Percentiles rank a stretch among this genome's conserved stretches.
Evolutionary conservation across 2,888 invertebrate species (phyloP).

Genomic region (Spodoptera picta): DNA sequence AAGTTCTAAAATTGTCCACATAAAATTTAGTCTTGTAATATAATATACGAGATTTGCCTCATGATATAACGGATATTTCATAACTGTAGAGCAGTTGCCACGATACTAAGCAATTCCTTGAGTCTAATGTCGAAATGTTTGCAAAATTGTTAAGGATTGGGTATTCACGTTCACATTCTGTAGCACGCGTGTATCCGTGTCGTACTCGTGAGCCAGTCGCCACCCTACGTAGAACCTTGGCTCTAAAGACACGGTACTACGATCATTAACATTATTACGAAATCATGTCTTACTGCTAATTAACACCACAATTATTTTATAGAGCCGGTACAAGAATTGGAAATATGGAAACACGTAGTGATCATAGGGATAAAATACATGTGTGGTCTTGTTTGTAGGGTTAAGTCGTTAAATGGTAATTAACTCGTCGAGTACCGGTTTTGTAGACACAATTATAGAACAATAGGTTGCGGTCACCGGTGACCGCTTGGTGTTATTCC

Average conservation of each 20-base stretch:
- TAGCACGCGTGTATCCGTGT: slow-evolving; percentile 42
- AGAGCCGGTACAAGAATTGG: too few species aligned
- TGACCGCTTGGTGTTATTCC: too few species aligned
- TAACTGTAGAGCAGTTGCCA: slow-evolving; percentile 15
- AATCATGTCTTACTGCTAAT: slow-evolving; percentile 12
- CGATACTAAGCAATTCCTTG: slow-evolving; percentile 33
- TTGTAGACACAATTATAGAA: too few species aligned
- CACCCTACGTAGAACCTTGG: slow-evolving; percentile 45
- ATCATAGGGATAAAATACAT: too few species aligned
- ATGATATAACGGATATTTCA: slow-evolving; percentile 20
- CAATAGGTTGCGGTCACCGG: too few species aligned
- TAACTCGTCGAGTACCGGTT: too few species aligned
- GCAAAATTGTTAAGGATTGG: slow-evolving; percentile 49
- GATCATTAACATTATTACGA: slow-evolving; percentile 23
- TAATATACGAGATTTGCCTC: slow-evolving; percentile 5
- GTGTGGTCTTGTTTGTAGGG: too few species aligned
- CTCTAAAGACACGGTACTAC: slow-evolving; percentile 19
- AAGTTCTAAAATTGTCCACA: too few species aligned
- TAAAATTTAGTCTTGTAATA: neutral
- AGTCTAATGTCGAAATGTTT: slow-evolving; percentile 47
- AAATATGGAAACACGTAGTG: too few species aligned
- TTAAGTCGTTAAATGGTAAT: too few species aligned
- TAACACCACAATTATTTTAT: neutral
- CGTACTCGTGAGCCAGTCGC: slow-evolving; percentile 30
- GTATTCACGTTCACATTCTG: slow-evolving; percentile 55